phyloP scores from a whole-genome alignment of 2,113 vertebrate genomes.

The Drymodes brunneopygia region DNA sequence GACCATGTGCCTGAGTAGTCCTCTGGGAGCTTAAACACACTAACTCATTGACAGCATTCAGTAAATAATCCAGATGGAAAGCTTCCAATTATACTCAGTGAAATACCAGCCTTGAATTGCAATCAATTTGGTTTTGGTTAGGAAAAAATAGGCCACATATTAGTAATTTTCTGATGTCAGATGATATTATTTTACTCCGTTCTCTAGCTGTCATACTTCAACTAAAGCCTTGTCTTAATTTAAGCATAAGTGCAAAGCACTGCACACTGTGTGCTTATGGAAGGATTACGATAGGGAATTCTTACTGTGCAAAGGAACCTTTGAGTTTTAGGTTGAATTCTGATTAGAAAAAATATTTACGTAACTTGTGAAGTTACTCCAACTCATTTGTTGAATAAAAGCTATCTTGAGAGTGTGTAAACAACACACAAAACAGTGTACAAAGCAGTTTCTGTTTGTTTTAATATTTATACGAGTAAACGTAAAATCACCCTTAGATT shows the following conservation, averaged over 20 bases:
- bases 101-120: not conserved
- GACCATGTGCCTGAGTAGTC: not conserved
- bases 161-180: slow-evolving; percentile 13
- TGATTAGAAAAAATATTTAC: slow-evolving; percentile 14
- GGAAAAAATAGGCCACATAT: not conserved
- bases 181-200: not conserved
- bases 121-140: not conserved
- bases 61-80: not conserved
- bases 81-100: not conserved
- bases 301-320: not conserved
- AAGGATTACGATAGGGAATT: not conserved
- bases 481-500: not conserved
- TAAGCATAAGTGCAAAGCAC: not conserved
- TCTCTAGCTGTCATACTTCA: not conserved
- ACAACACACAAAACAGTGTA: not conserved
- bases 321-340: not conserved
- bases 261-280: not conserved
- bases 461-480: not conserved
- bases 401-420: not conserved
- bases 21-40: not conserved
- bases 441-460: not conserved
- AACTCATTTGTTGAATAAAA: not conserved
- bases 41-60: not conserved
- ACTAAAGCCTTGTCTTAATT: not conserved
- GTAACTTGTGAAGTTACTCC: not conserved